Evolutionary conservation across 2,888 invertebrate species (phyloP).

Genomic region (Stenotaenia linearis): DNA sequence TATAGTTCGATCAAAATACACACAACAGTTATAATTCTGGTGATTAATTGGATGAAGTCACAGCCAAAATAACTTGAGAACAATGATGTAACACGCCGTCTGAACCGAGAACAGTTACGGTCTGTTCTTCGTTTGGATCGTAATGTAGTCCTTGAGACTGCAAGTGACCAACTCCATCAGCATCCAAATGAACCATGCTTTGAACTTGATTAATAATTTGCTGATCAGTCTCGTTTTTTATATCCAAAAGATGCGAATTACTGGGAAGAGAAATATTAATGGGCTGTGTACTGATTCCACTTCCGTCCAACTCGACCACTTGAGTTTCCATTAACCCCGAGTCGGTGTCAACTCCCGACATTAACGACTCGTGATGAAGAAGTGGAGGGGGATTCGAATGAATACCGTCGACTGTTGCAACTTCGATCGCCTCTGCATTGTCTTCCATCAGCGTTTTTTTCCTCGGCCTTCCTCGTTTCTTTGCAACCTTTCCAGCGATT

Average conservation of each 20-base stretch:
- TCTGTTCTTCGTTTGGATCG: background rate
- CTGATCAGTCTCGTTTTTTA: background rate
- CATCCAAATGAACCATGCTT: background rate
- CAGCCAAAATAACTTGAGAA: conserved; percentile 29
- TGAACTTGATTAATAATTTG: conserved; percentile 5
- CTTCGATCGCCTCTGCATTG: background rate
- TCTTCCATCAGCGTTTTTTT: background rate
- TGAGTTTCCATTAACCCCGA: conserved; percentile 2
- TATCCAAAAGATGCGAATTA: background rate
- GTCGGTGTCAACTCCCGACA: background rate
- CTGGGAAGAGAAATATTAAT: background rate
- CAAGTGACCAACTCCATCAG: conserved; percentile 10
- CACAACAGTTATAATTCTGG: background rate
- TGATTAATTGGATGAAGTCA: conserved; percentile 7
- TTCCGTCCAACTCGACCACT: background rate
- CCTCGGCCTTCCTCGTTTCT: conserved; percentile 24
- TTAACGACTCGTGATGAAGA: background rate
- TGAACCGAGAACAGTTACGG: background rate
- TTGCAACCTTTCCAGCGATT: background rate
- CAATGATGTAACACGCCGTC: conserved; percentile 28
- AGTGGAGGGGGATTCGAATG: background rate
- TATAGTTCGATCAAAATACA: background rate
- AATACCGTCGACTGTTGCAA: background rate
- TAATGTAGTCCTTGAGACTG: conserved; percentile 17
- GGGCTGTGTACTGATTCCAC: background rate